Evolutionary conservation across 1,140 invertebrate species (phyloP), one percentile per base, ranked within the genome.

Genomic region (Phymorhynchus buccinoides): DNA sequence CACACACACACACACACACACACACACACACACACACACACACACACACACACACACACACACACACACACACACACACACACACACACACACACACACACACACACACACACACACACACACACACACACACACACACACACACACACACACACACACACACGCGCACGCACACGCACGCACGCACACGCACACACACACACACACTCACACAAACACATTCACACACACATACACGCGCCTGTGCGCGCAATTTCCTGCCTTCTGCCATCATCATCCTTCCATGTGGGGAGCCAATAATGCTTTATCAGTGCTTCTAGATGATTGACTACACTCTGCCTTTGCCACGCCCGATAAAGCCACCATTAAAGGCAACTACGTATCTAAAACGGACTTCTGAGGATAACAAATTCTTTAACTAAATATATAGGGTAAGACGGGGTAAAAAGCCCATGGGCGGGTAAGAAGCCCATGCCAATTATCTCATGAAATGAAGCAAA

Each of bases 281-380:
- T 2, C 48, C 48, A 52, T 14, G 48, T 18, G 0, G 48, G 12
- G 48, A 18, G 48, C 12, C 48, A 52, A 14, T 22, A n/a, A 27
- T 62, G 56, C n/a, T 62, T 62, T 62, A 62, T 62, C 56, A 62
- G 56, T 14, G 56, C 56, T 62, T 62, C 56, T 62, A 62, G 56
- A 62, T 62, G 56, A 62, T 62, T 62, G 22, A 27, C 4, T 62
- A 62, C 56, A 27, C 56, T 27, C 56, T 27, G 22, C 48, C 56
- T 62, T 27, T 62, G 56, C 1, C 56, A 62, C 18, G n/a, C 18
- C 6, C 56, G 56, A 62, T 62, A 18, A 62, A 22, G 56, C 22
- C 4, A 27, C n/a, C 56, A 62, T 62, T 62, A 62, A 62, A 62
- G n/a, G 56, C 56, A 12, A 62, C 6, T 27, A 22, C 56, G 4